Percentiles rank a stretch among this genome's conserved stretches.
These are phyloP conservation scores for Bedellia somnulentella DNA, from an alignment of 2,888 invertebrate genomes.

Conservation along the genomic window DNA sequence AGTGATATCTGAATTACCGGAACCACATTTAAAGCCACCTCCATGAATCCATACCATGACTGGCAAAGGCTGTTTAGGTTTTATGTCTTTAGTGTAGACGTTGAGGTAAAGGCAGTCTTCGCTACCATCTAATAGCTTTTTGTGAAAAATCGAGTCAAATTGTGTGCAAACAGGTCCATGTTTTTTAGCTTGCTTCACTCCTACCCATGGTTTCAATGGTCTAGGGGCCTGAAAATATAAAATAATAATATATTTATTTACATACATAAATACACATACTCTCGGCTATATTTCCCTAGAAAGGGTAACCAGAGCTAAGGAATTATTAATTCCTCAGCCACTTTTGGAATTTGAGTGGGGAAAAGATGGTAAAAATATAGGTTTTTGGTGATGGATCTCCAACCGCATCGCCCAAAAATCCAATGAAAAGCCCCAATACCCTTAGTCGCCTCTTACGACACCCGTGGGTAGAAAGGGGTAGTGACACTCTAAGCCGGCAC, in stretches of 20 bases:
- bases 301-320: too few species aligned
- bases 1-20: conserved; percentile 24
- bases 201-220: conserved; percentile 28
- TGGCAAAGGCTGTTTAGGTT: conserved; percentile 17
- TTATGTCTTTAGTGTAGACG: conserved; percentile 30
- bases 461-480: too few species aligned
- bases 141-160: conserved; percentile 11
- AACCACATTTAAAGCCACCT: conserved; percentile 29
- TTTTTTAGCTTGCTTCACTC: conserved; percentile 26
- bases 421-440: too few species aligned
- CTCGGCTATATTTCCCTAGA: too few species aligned
- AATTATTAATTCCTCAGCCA: too few species aligned
- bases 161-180: conserved; percentile 28
- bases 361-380: too few species aligned
- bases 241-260: not conserved
- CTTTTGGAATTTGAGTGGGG: too few species aligned
- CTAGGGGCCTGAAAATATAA: conserved; percentile 32
- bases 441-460: too few species aligned
- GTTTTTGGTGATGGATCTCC: too few species aligned
- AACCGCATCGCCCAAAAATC: too few species aligned
- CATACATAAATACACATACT: too few species aligned
- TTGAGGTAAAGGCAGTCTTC: conserved; percentile 44
- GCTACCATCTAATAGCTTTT: conserved; percentile 17
- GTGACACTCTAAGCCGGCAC: too few species aligned
- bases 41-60: conserved; percentile 45